These are phyloP conservation scores for Abramis brama DNA, from an alignment of 2,113 vertebrate species.

Conservation along the genomic window DNA sequence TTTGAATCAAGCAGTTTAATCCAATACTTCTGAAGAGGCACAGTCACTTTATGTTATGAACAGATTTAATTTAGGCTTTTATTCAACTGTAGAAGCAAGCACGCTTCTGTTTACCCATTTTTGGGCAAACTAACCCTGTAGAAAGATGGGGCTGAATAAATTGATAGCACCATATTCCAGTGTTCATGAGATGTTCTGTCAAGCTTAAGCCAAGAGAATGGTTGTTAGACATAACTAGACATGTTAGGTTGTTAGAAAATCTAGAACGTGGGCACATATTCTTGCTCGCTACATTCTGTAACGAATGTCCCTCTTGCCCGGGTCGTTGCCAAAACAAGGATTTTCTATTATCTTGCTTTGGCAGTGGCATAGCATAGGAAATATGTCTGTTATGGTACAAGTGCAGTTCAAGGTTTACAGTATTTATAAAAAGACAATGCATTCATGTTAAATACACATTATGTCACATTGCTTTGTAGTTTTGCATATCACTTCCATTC, in stretches of 20 bases:
- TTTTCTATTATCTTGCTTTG: conserved; percentile 26
- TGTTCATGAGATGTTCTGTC: not conserved
- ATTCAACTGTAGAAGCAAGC: not conserved
- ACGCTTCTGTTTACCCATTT: not conserved
- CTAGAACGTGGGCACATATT: conserved; percentile 8
- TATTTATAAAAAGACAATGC: not conserved
- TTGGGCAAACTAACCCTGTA: not conserved
- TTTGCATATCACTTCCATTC: not conserved
- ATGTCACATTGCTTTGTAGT: not conserved
- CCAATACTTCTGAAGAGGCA: too few relatives aligned
- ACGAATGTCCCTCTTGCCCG: conserved; percentile 1
- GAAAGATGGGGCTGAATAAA: not conserved
- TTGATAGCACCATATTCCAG: not conserved
- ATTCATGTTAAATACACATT: not conserved
- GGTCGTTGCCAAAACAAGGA: conserved; percentile 38
- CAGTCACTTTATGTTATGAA: not conserved
- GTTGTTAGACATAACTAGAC: not conserved
- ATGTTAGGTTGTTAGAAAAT: too few relatives aligned
- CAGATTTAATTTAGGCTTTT: not conserved
- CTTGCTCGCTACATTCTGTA: not conserved
- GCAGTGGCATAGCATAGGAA: not conserved
- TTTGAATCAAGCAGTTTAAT: not conserved
- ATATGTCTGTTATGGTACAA: conserved; percentile 1
- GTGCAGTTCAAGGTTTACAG: not conserved
- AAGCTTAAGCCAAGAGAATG: not conserved